phyloP scores from a whole-genome alignment of 2,888 invertebrate genomes.

The Liposcelis brunnea region DNA sequence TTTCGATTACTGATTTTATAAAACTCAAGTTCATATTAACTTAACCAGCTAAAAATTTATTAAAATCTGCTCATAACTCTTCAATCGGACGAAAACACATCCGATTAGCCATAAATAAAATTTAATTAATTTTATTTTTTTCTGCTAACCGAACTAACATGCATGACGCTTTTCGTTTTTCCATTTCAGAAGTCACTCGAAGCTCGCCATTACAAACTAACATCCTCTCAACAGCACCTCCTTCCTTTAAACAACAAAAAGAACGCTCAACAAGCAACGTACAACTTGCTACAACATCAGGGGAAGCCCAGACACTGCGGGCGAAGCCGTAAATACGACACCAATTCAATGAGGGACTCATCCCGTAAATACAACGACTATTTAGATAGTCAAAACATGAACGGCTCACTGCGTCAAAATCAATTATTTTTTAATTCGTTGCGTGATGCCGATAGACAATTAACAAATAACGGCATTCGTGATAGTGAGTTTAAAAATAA shows the following conservation, averaged over 20 bases:
- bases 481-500: background rate
- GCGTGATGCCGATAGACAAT: background rate
- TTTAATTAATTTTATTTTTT: background rate
- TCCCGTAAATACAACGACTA: background rate
- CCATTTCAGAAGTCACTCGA: slow-evolving; percentile 1
- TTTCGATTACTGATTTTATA: no score
- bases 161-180: slow-evolving; percentile 22
- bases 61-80: no score
- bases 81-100: no score
- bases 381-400: background rate
- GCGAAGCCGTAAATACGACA: slow-evolving; percentile 2
- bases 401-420: slow-evolving; percentile 2
- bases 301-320: slow-evolving; percentile 2
- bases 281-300: background rate
- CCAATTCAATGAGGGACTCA: background rate
- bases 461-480: background rate
- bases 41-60: no score
- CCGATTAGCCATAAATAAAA: no score
- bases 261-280: background rate
- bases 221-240: slow-evolving; percentile 2
- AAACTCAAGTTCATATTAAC: no score
- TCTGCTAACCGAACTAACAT: slow-evolving; percentile 16
- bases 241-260: background rate
- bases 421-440: slow-evolving; percentile 5
- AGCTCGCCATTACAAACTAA: slow-evolving; percentile 5